A percentile compares a stretch with the other conserved stretches of the same genome.
Conservation (phyloP, 2,797 vertebrate species). For the Hippopotamyrus pictus region DNA sequence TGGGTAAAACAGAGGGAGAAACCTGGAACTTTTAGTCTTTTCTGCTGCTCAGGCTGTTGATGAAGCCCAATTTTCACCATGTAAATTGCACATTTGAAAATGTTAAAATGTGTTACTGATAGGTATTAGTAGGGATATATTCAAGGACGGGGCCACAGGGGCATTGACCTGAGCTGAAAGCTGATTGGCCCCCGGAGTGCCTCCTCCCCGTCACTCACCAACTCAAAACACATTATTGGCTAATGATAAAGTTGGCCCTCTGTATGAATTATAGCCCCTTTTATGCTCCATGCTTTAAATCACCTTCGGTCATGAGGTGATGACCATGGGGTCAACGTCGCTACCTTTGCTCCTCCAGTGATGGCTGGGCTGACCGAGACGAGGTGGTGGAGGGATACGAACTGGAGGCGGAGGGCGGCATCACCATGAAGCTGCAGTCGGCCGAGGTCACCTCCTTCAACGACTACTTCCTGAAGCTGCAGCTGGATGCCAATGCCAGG, state of each 20-base stretch:
- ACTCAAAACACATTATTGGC: background rate
- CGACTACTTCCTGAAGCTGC: conserved; percentile 89
- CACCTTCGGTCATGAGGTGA: background rate
- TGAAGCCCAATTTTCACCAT: background rate
- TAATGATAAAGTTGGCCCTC: background rate
- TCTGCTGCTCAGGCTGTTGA: background rate
- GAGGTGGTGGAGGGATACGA: conserved; percentile 97
- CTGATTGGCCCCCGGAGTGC: background rate
- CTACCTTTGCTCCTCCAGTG: conserved; percentile 56
- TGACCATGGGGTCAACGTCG: background rate
- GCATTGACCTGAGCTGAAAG: background rate
- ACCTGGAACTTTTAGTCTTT: background rate
- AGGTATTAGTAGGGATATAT: background rate
- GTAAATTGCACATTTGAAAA: background rate
- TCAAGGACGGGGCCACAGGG: background rate
- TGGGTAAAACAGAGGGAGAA: background rate
- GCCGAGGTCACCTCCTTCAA: conserved; percentile 86
- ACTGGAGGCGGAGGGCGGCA: conserved; percentile 89
- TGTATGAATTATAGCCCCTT: background rate
- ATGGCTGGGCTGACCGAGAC: conserved; percentile 96
- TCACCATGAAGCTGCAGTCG: conserved; percentile 96
- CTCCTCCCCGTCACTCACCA: background rate
- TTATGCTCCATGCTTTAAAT: background rate
- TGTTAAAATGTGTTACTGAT: background rate
- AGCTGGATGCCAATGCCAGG: conserved; percentile 80